phyloP scores from a whole-genome alignment of 2,113 vertebrate species.

The Cairina moschata region DNA sequence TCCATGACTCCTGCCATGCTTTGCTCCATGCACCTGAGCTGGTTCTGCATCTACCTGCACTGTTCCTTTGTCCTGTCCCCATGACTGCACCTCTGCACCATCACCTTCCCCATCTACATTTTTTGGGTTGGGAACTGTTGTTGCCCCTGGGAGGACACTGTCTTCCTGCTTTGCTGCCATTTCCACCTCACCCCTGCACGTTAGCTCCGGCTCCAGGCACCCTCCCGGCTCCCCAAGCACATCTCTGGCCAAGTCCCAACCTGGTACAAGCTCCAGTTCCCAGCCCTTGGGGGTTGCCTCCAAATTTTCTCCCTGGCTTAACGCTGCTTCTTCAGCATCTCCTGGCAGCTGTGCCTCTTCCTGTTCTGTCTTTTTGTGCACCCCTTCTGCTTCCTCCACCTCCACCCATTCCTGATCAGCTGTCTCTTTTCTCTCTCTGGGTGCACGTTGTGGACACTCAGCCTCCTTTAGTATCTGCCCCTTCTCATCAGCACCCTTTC shows the following conservation, averaged over 20 bases:
- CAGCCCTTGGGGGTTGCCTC: neutral
- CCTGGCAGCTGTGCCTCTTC: neutral
- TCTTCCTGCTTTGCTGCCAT: neutral
- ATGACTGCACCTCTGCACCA: rapidly evolving
- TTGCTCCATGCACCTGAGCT: neutral
- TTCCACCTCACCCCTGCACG: rapidly evolving
- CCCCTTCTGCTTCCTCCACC: neutral
- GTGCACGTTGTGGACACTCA: neutral
- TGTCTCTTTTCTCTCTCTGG: neutral
- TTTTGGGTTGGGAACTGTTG: neutral
- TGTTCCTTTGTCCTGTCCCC: neutral
- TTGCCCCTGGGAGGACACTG: neutral
- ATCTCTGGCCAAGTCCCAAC: neutral
- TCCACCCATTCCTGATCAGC: neutral
- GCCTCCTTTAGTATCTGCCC: neutral
- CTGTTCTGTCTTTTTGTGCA: neutral
- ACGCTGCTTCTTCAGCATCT: neutral
- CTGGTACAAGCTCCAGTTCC: neutral
- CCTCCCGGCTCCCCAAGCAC: neutral
- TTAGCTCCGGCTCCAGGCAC: neutral
- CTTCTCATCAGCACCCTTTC: neutral
- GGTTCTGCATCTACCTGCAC: neutral
- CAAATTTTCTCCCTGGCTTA: neutral
- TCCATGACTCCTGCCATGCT: neutral
- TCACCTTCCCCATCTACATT: rapidly evolving